Conservation (phyloP, 1,140 invertebrate species). For the Papilio aristodemus region DNA sequence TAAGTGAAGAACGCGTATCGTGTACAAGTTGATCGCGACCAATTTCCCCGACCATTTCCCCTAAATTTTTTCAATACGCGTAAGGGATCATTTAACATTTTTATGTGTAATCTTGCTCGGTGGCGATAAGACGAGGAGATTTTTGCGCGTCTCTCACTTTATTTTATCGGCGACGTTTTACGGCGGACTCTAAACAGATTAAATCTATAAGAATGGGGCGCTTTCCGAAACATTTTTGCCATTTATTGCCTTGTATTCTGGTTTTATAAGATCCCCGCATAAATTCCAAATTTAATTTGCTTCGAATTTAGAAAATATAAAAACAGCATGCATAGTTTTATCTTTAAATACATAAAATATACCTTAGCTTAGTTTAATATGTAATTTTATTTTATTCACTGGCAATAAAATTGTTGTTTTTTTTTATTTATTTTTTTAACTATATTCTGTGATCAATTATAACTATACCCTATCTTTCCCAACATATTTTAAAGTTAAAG, state of each 20-base stretch:
- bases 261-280: slow-evolving; percentile 45
- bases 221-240: slow-evolving; percentile 42
- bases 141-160: slow-evolving; percentile 71
- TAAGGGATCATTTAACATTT: slow-evolving; percentile 79
- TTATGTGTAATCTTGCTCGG: slow-evolving; percentile 79
- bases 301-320: neutral
- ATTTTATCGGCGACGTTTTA: slow-evolving; percentile 78
- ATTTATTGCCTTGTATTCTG: slow-evolving; percentile 61
- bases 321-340: too few relatives aligned
- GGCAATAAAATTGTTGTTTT: too few relatives aligned
- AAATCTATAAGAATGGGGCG: slow-evolving; percentile 67
- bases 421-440: too few relatives aligned
- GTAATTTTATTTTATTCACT: too few relatives aligned
- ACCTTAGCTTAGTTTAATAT: too few relatives aligned
- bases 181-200: slow-evolving; percentile 71
- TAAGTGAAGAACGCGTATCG: slow-evolving; percentile 44
- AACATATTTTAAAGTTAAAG: too few relatives aligned
- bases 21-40: slow-evolving; percentile 42
- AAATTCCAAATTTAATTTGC: slow-evolving; percentile 26
- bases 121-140: slow-evolving; percentile 74
- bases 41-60: slow-evolving; percentile 69
- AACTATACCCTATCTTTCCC: too few relatives aligned
- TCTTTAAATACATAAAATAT: too few relatives aligned
- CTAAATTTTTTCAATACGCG: slow-evolving; percentile 76
- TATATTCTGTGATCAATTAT: too few relatives aligned